A percentile compares a stretch with the other conserved stretches of the same genome.
Evolutionary conservation across 1,140 invertebrate genomes (phyloP).

Genomic region (Magallana gigas): DNA sequence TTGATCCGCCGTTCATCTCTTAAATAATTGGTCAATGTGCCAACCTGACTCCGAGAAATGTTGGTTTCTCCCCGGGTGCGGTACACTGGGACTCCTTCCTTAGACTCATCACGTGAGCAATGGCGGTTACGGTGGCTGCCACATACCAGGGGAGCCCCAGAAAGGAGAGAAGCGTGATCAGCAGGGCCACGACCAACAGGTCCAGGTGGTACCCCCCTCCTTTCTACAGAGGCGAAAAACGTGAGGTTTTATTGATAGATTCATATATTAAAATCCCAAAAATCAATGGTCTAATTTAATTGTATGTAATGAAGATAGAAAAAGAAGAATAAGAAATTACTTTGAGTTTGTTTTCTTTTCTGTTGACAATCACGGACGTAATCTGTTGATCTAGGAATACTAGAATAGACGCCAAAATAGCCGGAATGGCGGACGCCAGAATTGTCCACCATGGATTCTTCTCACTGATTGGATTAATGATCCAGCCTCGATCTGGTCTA

Average conservation of each 20-base stretch:
- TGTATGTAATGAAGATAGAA: no score
- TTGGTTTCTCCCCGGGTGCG: slow-evolving; percentile 97
- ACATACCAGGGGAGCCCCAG: slow-evolving; percentile 97
- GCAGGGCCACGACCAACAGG: slow-evolving; percentile 93
- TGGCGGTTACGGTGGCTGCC: slow-evolving; percentile 98
- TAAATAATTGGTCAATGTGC: no score
- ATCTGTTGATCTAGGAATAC: slow-evolving; percentile 99
- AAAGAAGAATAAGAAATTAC: neutral
- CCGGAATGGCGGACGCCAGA: slow-evolving; percentile 90
- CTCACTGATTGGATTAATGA: slow-evolving; percentile 91
- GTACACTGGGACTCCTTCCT: slow-evolving; percentile 97
- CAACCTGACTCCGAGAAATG: slow-evolving; percentile 92
- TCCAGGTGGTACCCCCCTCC: slow-evolving; percentile 99
- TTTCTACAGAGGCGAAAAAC: slow-evolving; percentile 90
- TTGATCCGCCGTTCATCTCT: no score
- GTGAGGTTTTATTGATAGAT: neutral
- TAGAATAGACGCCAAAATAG: slow-evolving; percentile 95
- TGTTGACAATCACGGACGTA: slow-evolving; percentile 97
- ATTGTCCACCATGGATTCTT: slow-evolving; percentile 92
- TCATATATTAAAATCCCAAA: no score
- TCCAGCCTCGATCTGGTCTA: slow-evolving; percentile 89
- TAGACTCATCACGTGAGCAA: slow-evolving; percentile 98
- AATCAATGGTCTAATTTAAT: no score
- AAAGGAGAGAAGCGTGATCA: slow-evolving; percentile 94
- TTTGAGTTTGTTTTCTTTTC: slow-evolving; percentile 77